A percentile compares a stretch with the other conserved stretches of the same genome.
phyloP scores from a whole-genome alignment of 2,797 vertebrate species.

The Margarornis squamiger region DNA sequence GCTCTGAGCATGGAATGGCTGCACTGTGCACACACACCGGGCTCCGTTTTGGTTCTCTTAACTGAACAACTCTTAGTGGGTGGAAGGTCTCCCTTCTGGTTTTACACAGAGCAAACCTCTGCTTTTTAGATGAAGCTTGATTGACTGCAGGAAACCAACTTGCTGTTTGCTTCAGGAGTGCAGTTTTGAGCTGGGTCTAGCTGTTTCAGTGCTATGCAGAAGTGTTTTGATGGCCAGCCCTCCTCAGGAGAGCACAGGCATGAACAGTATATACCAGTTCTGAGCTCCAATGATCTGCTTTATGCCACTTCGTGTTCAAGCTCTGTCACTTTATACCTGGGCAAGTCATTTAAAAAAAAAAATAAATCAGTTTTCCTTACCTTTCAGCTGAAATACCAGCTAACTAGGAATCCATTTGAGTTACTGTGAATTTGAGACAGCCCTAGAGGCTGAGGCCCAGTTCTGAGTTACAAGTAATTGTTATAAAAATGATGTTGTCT shows the following conservation, averaged over 20 bases:
- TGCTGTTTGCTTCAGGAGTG: neutral
- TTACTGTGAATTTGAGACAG: accelerated
- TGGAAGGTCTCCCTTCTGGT: accelerated
- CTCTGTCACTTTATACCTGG: neutral
- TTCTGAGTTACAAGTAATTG: neutral
- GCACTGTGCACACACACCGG: neutral
- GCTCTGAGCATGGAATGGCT: neutral
- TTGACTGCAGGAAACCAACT: neutral
- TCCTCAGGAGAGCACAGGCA: neutral
- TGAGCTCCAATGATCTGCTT: neutral
- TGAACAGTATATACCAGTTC: accelerated
- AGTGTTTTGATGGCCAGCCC: too few species aligned
- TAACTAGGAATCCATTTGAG: neutral
- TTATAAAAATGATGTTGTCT: neutral
- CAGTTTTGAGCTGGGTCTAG: neutral
- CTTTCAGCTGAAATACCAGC: neutral
- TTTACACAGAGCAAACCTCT: neutral
- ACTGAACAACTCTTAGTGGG: neutral
- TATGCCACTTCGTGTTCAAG: neutral
- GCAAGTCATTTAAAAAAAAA: neutral
- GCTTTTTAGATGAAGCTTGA: neutral
- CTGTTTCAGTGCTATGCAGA: neutral
- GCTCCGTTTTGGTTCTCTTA: neutral
- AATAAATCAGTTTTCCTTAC: neutral
- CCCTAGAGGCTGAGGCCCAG: too few species aligned